Percentiles rank a stretch among this genome's conserved stretches.
These are phyloP conservation scores for Synanthedon formicaeformis DNA, from an alignment of 2,888 invertebrate genomes.

Conservation along the genomic window DNA sequence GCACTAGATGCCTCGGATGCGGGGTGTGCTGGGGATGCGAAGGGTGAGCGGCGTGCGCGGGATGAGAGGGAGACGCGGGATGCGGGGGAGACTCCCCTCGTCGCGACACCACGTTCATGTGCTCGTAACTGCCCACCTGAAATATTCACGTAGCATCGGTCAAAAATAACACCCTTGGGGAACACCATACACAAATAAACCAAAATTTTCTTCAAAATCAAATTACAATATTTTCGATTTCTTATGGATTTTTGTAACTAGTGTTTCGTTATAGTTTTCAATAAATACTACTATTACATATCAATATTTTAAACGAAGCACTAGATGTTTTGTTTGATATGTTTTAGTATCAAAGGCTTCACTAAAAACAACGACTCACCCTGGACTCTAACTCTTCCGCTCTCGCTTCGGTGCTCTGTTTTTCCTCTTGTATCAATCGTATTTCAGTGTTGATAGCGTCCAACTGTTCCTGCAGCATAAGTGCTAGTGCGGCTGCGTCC, in stretches of 20 bases:
- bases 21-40: neutral
- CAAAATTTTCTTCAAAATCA: neutral
- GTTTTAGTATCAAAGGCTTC: too few species aligned
- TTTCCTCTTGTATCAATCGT: slow-evolving; percentile 90
- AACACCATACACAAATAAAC: neutral
- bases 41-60: slow-evolving; percentile 81
- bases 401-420: slow-evolving; percentile 94
- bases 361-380: slow-evolving; percentile 24
- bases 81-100: slow-evolving; percentile 84
- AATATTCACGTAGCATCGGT: neutral
- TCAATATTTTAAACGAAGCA: too few species aligned
- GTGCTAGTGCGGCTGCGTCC: slow-evolving; percentile 96
- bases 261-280: too few species aligned
- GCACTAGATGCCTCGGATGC: neutral
- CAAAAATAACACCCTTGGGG: neutral
- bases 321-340: too few species aligned
- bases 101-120: slow-evolving; percentile 86
- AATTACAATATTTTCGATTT: too few species aligned
- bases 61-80: slow-evolving; percentile 87
- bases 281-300: too few species aligned
- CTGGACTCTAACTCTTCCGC: slow-evolving; percentile 98
- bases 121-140: slow-evolving; percentile 92
- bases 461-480: slow-evolving; percentile 98
- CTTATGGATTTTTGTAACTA: too few species aligned
- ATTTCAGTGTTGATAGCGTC: slow-evolving; percentile 99